phyloP scores from a whole-genome alignment of 1,140 invertebrate species.

The Drosophila nasuta region DNA sequence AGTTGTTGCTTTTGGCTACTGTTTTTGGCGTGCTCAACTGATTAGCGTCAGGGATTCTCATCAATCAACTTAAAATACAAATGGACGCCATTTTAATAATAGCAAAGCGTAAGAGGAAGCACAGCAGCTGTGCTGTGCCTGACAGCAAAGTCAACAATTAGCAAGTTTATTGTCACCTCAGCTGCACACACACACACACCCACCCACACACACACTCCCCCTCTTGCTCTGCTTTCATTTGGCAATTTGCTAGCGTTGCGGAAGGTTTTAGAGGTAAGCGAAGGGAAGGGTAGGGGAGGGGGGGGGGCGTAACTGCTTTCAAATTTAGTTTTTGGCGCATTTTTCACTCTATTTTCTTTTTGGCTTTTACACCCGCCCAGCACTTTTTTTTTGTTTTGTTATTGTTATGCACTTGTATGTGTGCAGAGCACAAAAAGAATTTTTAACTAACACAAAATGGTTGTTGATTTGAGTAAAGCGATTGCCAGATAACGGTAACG shows the following conservation, averaged over 20 bases:
- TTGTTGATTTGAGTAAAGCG: slow-evolving; percentile 67
- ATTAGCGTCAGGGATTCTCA: slow-evolving; percentile 24
- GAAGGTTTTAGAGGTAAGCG: not conserved
- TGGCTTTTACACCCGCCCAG: not conserved
- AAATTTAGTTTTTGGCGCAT: slow-evolving; percentile 72
- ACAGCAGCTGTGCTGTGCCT: not conserved
- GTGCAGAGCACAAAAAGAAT: slow-evolving; percentile 69
- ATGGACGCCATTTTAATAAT: slow-evolving; percentile 16
- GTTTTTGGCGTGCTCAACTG: slow-evolving; percentile 13
- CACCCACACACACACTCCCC: not conserved
- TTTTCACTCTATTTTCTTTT: slow-evolving; percentile 37
- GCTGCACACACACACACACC: not conserved
- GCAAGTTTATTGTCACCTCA: slow-evolving; percentile 12
- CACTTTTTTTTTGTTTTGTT: slow-evolving; percentile 20
- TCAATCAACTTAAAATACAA: slow-evolving; percentile 41
- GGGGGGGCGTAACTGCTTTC: slow-evolving; percentile 43
- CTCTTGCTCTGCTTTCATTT: not conserved
- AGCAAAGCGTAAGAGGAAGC: not conserved
- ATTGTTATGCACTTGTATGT: slow-evolving; percentile 23
- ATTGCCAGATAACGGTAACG: not conserved
- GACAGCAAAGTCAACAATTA: slow-evolving; percentile 5
- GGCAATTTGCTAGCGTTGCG: slow-evolving; percentile 2
- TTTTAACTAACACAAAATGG: slow-evolving; percentile 81
- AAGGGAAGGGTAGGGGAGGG: too few species aligned
- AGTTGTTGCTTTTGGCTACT: slow-evolving; percentile 7